phyloP scores from a whole-genome alignment of 2,113 vertebrate genomes.

The Gadus macrocephalus region DNA sequence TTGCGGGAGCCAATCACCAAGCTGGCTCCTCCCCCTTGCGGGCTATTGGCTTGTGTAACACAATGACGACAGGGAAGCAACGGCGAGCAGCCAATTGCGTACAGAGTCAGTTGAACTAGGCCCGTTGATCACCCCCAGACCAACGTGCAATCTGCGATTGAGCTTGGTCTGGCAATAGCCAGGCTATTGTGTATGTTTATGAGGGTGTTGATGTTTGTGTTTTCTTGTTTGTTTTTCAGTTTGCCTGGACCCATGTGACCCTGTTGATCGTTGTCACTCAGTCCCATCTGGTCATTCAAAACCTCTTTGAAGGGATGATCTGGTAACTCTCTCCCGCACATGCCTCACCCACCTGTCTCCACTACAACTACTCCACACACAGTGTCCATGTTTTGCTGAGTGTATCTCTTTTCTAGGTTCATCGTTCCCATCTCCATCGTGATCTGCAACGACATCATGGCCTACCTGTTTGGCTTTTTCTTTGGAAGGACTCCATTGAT shows the following conservation, averaged over 20 bases:
- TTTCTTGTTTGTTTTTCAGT: conserved; percentile 89
- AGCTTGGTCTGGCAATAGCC: conserved; percentile 19
- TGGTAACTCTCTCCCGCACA: conserved; percentile 79
- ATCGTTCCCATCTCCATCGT: conserved; percentile 96
- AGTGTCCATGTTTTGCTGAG: not conserved
- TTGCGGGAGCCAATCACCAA: too few relatives aligned
- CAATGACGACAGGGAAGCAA: too few relatives aligned
- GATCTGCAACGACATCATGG: conserved; percentile 96
- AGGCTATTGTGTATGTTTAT: not conserved
- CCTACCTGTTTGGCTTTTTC: conserved; percentile 98
- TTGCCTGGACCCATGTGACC: conserved; percentile 99
- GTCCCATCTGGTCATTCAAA: conserved; percentile 99
- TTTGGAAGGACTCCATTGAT: conserved; percentile 96
- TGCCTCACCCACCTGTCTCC: not conserved
- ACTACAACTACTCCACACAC: not conserved
- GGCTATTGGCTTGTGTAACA: too few relatives aligned
- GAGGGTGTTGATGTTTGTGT: conserved; percentile 62
- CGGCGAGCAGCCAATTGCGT: too few relatives aligned
- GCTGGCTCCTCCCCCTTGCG: too few relatives aligned
- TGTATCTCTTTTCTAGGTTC: conserved; percentile 77
- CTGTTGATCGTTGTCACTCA: conserved; percentile 99
- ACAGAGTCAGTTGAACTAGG: not conserved
- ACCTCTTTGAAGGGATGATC: conserved; percentile 99
- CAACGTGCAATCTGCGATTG: too few relatives aligned
- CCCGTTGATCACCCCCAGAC: too few relatives aligned